Evolutionary conservation across 2,888 invertebrate species (phyloP).

Genomic region (Kuschelorhynchus macadamiae): DNA sequence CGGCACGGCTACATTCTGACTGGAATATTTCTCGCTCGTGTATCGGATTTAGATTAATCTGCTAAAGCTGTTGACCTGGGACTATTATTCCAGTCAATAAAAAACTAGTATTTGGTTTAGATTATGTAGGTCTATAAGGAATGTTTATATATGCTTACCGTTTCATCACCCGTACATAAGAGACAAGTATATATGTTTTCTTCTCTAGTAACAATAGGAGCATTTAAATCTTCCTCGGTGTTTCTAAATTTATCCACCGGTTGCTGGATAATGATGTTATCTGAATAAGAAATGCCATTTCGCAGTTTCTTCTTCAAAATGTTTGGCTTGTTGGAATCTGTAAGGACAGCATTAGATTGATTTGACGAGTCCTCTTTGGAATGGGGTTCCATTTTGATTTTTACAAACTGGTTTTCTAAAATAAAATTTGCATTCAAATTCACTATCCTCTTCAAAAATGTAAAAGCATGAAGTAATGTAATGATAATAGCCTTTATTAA

Average conservation of each 20-base stretch:
- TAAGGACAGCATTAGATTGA: not conserved
- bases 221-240: constrained; percentile 41
- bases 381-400: constrained; percentile 59
- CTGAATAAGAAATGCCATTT: constrained; percentile 30
- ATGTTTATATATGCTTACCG: constrained; percentile 57
- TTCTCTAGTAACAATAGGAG: constrained; percentile 55
- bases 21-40: too few relatives aligned
- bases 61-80: too few relatives aligned
- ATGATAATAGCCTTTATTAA: too few relatives aligned
- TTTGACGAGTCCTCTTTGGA: constrained; percentile 44
- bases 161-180: constrained; percentile 69
- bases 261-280: constrained; percentile 38
- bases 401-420: constrained; percentile 17
- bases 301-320: constrained; percentile 59
- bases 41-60: too few relatives aligned
- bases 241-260: constrained; percentile 22
- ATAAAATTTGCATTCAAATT: too few relatives aligned
- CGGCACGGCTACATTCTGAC: too few relatives aligned
- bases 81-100: too few relatives aligned
- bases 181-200: constrained; percentile 72
- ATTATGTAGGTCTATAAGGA: too few relatives aligned
- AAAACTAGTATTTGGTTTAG: too few relatives aligned
- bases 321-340: constrained; percentile 58
- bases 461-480: too few relatives aligned
- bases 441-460: too few relatives aligned